Evolutionary conservation across 2,888 invertebrate genomes (phyloP).

Genomic region (Drosophila mettleri): DNA sequence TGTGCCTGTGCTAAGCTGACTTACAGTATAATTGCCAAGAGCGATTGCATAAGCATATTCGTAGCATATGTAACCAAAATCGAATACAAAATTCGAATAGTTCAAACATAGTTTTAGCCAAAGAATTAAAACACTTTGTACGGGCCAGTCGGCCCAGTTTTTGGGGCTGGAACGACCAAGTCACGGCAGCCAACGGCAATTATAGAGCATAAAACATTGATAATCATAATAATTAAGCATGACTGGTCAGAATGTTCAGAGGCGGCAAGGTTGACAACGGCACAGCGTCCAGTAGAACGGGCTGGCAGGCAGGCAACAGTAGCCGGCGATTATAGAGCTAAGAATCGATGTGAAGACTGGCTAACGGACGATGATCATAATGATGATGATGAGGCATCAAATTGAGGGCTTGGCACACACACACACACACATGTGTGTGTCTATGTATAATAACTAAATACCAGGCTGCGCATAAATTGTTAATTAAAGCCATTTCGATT

Average conservation of each 20-base stretch:
- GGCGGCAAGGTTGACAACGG: conserved; percentile 57
- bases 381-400: conserved; percentile 51
- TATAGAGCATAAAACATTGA: conserved; percentile 82
- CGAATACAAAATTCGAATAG: neutral
- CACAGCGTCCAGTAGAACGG: neutral
- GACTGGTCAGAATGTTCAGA: conserved; percentile 71
- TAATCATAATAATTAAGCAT: conserved; percentile 81
- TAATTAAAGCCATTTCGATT: conserved; percentile 73
- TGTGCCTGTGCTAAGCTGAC: conserved; percentile 54
- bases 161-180: conserved; percentile 48
- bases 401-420: conserved; percentile 27
- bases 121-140: conserved; percentile 8
- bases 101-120: conserved; percentile 6
- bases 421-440: conserved; percentile 11
- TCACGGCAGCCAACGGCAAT: conserved; percentile 75
- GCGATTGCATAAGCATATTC: conserved; percentile 64
- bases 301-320: conserved; percentile 36
- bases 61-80: conserved; percentile 38
- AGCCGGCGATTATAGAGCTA: conserved; percentile 47
- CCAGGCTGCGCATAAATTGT: conserved; percentile 63
- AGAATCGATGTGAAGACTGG: conserved; percentile 25
- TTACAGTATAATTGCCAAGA: conserved; percentile 59
- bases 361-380: conserved; percentile 1
- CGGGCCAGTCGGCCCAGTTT: conserved; percentile 24
- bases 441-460: conserved; percentile 48